Conservation (phyloP, 2,888 invertebrate genomes). For the Leuctra nigra region DNA sequence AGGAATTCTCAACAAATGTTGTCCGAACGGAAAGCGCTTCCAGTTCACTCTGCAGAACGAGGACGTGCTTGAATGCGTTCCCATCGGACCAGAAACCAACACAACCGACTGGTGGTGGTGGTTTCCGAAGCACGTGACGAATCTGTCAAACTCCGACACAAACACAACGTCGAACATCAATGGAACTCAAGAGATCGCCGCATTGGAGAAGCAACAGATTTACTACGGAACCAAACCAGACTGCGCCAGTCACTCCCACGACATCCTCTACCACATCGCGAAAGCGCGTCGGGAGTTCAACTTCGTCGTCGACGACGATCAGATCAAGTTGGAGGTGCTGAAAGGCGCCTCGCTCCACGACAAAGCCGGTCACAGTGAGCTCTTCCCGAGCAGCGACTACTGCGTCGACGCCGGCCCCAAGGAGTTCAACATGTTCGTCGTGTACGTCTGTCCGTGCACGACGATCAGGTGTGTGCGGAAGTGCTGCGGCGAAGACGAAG, state of each 20-base stretch:
- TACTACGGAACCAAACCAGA: conserved; percentile 5
- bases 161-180: neutral
- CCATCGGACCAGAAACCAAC: neutral
- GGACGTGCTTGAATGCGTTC: conserved; percentile 4
- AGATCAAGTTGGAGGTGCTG: neutral
- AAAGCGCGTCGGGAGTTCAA: conserved; percentile 1
- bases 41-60: neutral
- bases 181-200: neutral
- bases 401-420: conserved; percentile 7
- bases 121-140: conserved; percentile 5
- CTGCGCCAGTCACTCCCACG: neutral
- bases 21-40: neutral
- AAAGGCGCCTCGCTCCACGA: conserved; percentile 8
- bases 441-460: conserved; percentile 7
- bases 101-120: conserved; percentile 9
- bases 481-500: conserved; percentile 8
- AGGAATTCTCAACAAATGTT: conserved; percentile 1
- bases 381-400: neutral
- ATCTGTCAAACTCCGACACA: neutral
- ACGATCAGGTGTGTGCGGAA: conserved; percentile 5
- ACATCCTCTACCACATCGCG: neutral
- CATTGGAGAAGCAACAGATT: neutral
- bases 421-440: conserved; percentile 1
- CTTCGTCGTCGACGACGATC: neutral
- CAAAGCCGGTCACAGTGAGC: neutral